Base-by-base conservation (phyloP, 2,797 vertebrate species). In the Sandelia bainsii region DNA sequence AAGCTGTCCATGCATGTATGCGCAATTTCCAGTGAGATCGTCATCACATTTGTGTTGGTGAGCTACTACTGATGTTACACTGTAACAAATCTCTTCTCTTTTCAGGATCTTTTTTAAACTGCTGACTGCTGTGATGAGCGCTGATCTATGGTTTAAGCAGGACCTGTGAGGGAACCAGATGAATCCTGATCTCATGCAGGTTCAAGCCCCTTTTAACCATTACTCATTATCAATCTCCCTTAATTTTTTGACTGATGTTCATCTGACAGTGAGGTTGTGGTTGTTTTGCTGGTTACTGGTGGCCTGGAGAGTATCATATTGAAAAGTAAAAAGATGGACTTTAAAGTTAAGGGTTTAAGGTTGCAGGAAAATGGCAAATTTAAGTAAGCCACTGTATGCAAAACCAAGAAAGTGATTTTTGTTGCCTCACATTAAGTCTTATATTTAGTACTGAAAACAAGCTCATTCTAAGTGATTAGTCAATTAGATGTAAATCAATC, bases 161-260 rank as follows among this genome's bases (percentile, higher is more conserved):
- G 44, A 74, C 20, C 48, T 9, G 40, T 77, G 39, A 70, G 42
- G 57, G 42, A 80, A 72, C 37, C 67, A 32, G 27, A 69, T 20
- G 67, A 64, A 51, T 62, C 75, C 29, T 27, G 29, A 42, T 60
- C 32, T 75, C 46, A 89, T 78, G 83, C 86, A 82, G 27, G 69
- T 70, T 62, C 49, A 54, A 3, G 32, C n/a, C 11, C 2, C 16
- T 64, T 54, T 53, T 25, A 29, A 25, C 4, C 25, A 1, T 68
- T 8, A 25, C 48, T 51, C 16, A 19, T 50, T 23, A 32, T 71
- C 12, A 8, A 1, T 56, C 44, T 62, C 20, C 11, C 13, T 23
- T 25, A 48, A 11, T 14, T 39, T 17, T 46, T n/a, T 29, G 49
- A 57, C 57, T 37, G 23, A 25, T 25, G 32, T 34, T 34, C 32